Evolutionary conservation across 2,113 vertebrate genomes (phyloP), one percentile per base, ranked within the genome.

Genomic region (Scortum barcoo): DNA sequence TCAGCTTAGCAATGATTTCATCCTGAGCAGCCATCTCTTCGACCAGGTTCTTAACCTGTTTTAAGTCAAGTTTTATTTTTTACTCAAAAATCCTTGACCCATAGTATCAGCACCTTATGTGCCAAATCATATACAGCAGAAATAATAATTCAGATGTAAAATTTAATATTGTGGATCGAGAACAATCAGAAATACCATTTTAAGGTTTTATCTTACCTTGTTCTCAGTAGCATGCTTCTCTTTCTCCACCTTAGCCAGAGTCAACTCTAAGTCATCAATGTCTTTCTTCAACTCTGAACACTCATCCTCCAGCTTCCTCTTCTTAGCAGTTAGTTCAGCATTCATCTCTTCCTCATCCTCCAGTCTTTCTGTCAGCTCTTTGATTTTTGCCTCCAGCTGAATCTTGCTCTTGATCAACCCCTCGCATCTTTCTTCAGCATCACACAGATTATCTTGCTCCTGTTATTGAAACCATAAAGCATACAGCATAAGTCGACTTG

Each of bases 191-290:
- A n/a, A n/a, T n/a, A n/a, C n/a, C n/a, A n/a, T n/a, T n/a, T n/a
- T n/a, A n/a, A n/a, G n/a, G n/a, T n/a, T n/a, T n/a, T n/a, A n/a
- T n/a, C n/a, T n/a, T 36, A 97, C 97, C 96, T 97, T 97, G 90
- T 97, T 97, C 88, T 97, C 97, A 0, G 97, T 97, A 0, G 97
- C 97, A 0, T 97, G 97, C 69, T 97, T 97, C 92, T 97, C 97
- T 78, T 97, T 97, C 84, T 97, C 97, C 94, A 97, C 97, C 82
- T 92, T 93, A 22, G 90, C 90, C 44, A 93, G 76, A 33, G 89
- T 92, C 56, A 94, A 83, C 66, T 91, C 90, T 62, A 93, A 80
- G 77, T 93, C 91, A 79, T 93, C 93, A 38, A 92, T 92, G 70
- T 92, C 93, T 62, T 91, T 91, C 86, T 93, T 93, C 11, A 93